Evolutionary conservation across 1,140 invertebrate genomes (phyloP).

Genomic region (Phymorhynchus buccinoides): DNA sequence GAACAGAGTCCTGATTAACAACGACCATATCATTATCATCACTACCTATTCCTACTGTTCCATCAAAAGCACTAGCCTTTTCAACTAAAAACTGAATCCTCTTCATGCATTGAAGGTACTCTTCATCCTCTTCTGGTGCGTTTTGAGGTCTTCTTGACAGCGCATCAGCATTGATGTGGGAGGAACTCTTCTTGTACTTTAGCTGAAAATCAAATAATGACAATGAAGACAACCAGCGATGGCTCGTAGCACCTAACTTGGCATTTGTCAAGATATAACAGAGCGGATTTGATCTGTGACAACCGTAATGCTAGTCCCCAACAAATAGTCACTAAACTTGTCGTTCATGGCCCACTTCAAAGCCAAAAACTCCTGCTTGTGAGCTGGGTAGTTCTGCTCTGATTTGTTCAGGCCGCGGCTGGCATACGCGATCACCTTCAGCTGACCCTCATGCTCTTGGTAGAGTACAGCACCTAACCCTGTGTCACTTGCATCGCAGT

Average conservation of each 20-base stretch:
- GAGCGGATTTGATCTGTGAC: slow-evolving; percentile 45
- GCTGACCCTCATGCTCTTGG: slow-evolving; percentile 51
- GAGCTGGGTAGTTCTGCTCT: slow-evolving; percentile 43
- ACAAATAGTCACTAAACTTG: slow-evolving; percentile 45
- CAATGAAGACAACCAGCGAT: slow-evolving; percentile 16
- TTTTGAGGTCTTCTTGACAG: slow-evolving; percentile 4
- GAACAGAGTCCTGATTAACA: too few relatives aligned
- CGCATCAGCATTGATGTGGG: slow-evolving; percentile 20
- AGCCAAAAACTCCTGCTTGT: slow-evolving; percentile 42
- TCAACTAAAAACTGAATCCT: slow-evolving; percentile 13
- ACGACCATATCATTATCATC: too few relatives aligned
- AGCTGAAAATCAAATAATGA: slow-evolving; percentile 36
- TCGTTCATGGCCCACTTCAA: slow-evolving; percentile 35
- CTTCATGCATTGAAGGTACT: slow-evolving; percentile 2
- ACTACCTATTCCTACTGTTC: too few relatives aligned
- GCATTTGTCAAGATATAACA: slow-evolving; percentile 31
- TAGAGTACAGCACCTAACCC: slow-evolving; percentile 60
- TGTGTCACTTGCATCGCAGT: slow-evolving; percentile 50
- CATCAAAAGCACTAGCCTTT: not conserved
- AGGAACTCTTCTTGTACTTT: slow-evolving; percentile 27
- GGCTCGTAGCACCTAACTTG: not conserved
- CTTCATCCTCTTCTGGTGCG: not conserved
- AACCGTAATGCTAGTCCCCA: slow-evolving; percentile 37
- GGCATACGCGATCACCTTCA: slow-evolving; percentile 53
- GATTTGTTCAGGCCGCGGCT: slow-evolving; percentile 36